Evolutionary conservation across 2,113 vertebrate species (phyloP).

Genomic region (Xiphophorus couchianus): DNA sequence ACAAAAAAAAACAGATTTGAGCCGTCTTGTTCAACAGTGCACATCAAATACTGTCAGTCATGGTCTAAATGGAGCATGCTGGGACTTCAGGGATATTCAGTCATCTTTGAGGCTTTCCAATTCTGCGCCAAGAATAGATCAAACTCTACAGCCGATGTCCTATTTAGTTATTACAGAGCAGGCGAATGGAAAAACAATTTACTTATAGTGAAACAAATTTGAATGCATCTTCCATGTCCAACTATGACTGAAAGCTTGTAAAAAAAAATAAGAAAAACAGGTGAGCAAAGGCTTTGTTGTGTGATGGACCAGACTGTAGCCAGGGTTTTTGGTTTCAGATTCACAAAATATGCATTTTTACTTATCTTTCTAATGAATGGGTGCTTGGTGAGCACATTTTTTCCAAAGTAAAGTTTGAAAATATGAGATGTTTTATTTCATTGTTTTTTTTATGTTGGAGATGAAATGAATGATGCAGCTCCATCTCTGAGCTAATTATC

Average conservation of each 20-base stretch:
- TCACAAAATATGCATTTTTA: background rate
- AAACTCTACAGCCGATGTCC: constrained; percentile 65
- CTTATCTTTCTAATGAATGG: background rate
- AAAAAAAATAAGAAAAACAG: background rate
- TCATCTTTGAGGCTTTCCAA: constrained; percentile 62
- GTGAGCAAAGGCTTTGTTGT: constrained; percentile 3
- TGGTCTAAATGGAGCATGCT: constrained; percentile 76
- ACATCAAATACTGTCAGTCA: constrained; percentile 76
- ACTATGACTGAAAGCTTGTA: constrained; percentile 37
- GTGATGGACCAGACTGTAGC: constrained; percentile 1
- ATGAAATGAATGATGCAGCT: background rate
- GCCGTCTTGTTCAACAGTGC: constrained; percentile 58
- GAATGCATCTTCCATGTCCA: constrained; percentile 42
- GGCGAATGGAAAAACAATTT: constrained; percentile 61
- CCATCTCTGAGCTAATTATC: background rate
- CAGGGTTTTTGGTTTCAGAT: background rate
- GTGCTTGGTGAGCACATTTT: background rate
- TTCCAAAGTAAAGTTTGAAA: too few relatives aligned
- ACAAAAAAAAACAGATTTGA: constrained; percentile 25
- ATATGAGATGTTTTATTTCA: too few relatives aligned
- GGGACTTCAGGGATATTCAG: constrained; percentile 73
- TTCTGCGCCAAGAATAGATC: constrained; percentile 74
- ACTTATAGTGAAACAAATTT: constrained; percentile 37
- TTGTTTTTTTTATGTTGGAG: background rate
- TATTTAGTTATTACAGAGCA: constrained; percentile 68